These are phyloP conservation scores for Steatocranus sp. DNA, from an alignment of 2,797 vertebrate species.

Conservation along the genomic window DNA sequence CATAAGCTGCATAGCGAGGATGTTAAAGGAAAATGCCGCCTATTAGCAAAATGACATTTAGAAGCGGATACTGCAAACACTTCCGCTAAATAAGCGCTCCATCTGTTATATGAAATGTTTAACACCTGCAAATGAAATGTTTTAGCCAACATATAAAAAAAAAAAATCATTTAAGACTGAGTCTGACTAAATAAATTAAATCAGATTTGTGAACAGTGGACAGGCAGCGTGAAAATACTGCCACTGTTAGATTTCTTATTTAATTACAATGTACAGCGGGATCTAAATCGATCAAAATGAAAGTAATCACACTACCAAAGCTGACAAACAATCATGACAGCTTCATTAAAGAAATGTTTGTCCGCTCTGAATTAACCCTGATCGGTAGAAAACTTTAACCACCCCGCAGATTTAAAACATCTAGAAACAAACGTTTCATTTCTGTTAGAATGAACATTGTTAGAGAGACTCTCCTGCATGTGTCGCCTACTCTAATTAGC, in stretches of 20 bases:
- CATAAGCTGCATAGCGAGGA: slow-evolving; percentile 45
- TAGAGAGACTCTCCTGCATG: background rate
- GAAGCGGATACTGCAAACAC: slow-evolving; percentile 7
- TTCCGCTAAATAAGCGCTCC: slow-evolving; percentile 12
- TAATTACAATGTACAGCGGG: background rate
- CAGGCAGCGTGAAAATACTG: background rate
- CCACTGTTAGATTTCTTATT: background rate
- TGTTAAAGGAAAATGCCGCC: background rate
- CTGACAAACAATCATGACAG: background rate
- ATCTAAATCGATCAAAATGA: background rate
- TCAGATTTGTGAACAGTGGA: background rate
- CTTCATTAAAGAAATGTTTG: background rate
- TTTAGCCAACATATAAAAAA: background rate
- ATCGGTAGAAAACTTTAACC: slow-evolving; percentile 11
- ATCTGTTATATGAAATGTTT: background rate
- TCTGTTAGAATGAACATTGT: background rate
- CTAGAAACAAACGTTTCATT: background rate
- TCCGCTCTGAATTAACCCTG: background rate
- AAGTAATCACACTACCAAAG: background rate
- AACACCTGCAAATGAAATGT: background rate
- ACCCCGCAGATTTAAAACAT: background rate
- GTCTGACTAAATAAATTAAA: background rate
- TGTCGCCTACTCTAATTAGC: background rate
- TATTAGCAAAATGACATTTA: background rate
- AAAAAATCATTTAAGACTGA: background rate